A percentile compares a stretch with the other conserved stretches of the same genome.
These are phyloP conservation scores for Micrasema minimum DNA, from an alignment of 1,140 invertebrate genomes.

Conservation along the genomic window DNA sequence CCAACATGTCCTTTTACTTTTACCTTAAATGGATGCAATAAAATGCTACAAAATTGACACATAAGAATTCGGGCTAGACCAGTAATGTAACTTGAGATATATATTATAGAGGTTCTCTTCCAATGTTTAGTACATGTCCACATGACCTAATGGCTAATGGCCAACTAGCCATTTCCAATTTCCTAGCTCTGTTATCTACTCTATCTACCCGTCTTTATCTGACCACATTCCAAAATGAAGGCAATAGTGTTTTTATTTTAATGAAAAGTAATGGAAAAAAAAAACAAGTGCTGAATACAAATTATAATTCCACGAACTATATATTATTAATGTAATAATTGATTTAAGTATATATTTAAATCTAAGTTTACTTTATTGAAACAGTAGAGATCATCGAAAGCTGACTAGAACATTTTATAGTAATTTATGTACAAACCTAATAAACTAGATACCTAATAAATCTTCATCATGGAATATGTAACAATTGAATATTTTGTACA, in stretches of 20 bases:
- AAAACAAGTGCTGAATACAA: conserved; percentile 50
- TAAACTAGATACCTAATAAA: conserved; percentile 53
- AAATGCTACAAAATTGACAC: conserved; percentile 68
- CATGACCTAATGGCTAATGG: background rate
- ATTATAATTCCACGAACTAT: conserved; percentile 46
- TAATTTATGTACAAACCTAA: conserved; percentile 55
- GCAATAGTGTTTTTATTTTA: conserved; percentile 44
- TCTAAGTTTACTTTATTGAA: conserved; percentile 44
- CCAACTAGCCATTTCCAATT: conserved; percentile 14
- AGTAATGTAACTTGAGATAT: conserved; percentile 53
- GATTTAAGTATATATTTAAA: conserved; percentile 51
- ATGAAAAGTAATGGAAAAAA: conserved; percentile 26
- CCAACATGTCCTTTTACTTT: conserved; percentile 47
- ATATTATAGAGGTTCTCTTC: conserved; percentile 27
- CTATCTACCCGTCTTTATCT: conserved; percentile 11
- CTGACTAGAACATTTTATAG: conserved; percentile 53
- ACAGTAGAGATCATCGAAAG: conserved; percentile 49
- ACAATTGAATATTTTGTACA: conserved; percentile 53
- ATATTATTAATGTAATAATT: conserved; percentile 54
- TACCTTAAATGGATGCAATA: conserved; percentile 53
- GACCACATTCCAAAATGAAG: conserved; percentile 43
- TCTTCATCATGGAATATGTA: conserved; percentile 49
- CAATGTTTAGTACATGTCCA: background rate
- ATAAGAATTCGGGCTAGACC: conserved; percentile 70
- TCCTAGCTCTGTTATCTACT: conserved; percentile 19